Evolutionary conservation across 2,113 vertebrate species (phyloP).

Genomic region (Pelusios castaneus): DNA sequence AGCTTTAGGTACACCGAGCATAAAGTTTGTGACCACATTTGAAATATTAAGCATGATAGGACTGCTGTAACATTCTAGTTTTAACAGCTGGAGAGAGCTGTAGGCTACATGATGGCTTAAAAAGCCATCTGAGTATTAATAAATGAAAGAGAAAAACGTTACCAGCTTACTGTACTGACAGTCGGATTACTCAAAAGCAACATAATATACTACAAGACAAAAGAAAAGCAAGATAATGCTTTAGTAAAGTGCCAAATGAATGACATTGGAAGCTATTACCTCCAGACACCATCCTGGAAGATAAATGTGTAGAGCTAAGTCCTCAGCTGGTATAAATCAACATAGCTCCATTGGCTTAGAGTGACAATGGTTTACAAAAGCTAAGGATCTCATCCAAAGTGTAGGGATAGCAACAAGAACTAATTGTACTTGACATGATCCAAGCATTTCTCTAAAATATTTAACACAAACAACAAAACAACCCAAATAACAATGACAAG

Average conservation of each 20-base stretch:
- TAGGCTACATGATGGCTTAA: not conserved
- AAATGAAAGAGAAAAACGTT: not conserved
- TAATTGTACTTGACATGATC: not conserved
- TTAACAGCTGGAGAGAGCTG: not conserved
- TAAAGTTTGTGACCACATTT: not conserved
- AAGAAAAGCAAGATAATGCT: slow-evolving; percentile 5
- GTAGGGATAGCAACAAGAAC: not conserved
- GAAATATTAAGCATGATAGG: not conserved
- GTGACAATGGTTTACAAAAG: not conserved
- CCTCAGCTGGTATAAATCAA: slow-evolving; percentile 13
- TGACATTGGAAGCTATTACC: not conserved
- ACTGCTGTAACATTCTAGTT: not conserved
- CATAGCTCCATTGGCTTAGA: not conserved
- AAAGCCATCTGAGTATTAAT: not conserved
- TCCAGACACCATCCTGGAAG: not conserved
- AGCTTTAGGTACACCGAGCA: accelerated
- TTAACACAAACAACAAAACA: not conserved
- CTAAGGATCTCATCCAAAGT: not conserved
- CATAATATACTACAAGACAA: not conserved
- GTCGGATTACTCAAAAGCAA: not conserved
- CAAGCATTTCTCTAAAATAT: not conserved
- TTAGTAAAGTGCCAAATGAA: not conserved
- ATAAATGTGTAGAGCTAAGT: slow-evolving; percentile 9
- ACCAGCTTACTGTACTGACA: not conserved
- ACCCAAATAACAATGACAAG: not conserved